These are phyloP conservation scores for Corythoichthys haematopterus DNA, from an alignment of 2,113 vertebrate species.

Conservation along the genomic window DNA sequence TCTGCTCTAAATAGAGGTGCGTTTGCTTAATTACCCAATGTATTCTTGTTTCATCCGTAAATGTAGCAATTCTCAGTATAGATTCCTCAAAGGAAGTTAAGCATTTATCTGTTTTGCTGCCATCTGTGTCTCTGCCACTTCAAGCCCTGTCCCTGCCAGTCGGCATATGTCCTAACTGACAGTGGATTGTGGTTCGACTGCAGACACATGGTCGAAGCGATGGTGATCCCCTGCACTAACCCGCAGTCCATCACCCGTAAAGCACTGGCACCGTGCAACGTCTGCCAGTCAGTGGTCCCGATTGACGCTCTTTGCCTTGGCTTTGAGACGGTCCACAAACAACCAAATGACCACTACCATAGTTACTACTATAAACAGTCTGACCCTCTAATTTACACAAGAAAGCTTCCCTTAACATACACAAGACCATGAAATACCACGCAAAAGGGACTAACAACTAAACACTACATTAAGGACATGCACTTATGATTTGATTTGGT, in stretches of 20 bases:
- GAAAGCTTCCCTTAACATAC: not conserved
- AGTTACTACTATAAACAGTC: not conserved
- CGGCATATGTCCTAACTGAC: constrained; percentile 33
- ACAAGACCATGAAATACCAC: not conserved
- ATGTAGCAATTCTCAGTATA: not conserved
- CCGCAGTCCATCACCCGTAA: constrained; percentile 49
- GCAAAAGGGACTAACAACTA: not conserved
- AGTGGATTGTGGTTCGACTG: constrained; percentile 38
- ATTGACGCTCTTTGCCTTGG: constrained; percentile 17
- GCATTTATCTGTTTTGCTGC: constrained; percentile 24
- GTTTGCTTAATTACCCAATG: no score
- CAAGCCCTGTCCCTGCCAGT: constrained; percentile 4
- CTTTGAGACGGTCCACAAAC: not conserved
- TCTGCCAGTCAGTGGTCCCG: constrained; percentile 35
- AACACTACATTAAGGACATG: not conserved
- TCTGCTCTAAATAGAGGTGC: no score
- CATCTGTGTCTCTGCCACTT: constrained; percentile 23
- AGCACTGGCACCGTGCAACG: constrained; percentile 43
- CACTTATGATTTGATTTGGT: not conserved
- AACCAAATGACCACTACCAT: not conserved
- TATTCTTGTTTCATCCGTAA: no score
- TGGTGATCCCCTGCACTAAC: constrained; percentile 29
- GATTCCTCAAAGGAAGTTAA: constrained; percentile 37
- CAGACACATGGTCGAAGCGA: constrained; percentile 57
- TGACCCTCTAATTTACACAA: not conserved